Evolutionary conservation across 2,113 vertebrate species (phyloP).

Genomic region (Herpetotheres cachinnans): DNA sequence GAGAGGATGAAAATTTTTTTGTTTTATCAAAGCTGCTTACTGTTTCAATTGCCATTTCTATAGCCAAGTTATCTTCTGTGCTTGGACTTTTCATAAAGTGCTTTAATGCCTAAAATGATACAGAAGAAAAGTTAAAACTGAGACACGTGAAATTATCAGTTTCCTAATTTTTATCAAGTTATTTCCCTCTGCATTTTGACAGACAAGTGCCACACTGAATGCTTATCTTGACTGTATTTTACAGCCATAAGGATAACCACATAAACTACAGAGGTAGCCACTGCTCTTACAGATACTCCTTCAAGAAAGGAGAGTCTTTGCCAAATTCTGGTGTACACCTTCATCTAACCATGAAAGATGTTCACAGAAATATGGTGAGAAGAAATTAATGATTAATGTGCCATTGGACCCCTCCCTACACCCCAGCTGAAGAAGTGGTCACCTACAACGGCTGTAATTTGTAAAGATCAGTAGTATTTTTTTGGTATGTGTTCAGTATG

Average conservation of each 20-base stretch:
- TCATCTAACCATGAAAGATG: neutral
- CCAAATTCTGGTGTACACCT: neutral
- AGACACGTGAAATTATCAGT: neutral
- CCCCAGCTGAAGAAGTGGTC: neutral
- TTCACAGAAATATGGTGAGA: neutral
- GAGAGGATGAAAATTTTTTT: neutral
- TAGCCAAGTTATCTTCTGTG: conserved; percentile 86
- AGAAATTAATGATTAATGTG: neutral
- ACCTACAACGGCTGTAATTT: neutral
- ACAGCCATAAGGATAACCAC: neutral
- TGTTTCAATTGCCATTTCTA: conserved; percentile 97
- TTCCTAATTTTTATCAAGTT: neutral
- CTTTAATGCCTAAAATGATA: conserved; percentile 85
- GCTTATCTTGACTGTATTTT: neutral
- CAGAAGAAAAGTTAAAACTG: neutral
- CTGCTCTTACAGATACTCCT: neutral
- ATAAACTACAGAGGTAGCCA: neutral
- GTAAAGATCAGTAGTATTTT: neutral
- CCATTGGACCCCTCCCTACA: rapidly evolving
- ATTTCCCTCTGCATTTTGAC: neutral
- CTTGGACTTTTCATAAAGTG: conserved; percentile 92
- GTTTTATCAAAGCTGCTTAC: conserved; percentile 73
- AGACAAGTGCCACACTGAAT: neutral
- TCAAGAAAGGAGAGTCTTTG: neutral
- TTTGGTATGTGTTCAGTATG: neutral